Percentiles rank a stretch among this genome's conserved stretches.
phyloP scores from a whole-genome alignment of 2,113 vertebrate species.

The Labeo rohita region DNA sequence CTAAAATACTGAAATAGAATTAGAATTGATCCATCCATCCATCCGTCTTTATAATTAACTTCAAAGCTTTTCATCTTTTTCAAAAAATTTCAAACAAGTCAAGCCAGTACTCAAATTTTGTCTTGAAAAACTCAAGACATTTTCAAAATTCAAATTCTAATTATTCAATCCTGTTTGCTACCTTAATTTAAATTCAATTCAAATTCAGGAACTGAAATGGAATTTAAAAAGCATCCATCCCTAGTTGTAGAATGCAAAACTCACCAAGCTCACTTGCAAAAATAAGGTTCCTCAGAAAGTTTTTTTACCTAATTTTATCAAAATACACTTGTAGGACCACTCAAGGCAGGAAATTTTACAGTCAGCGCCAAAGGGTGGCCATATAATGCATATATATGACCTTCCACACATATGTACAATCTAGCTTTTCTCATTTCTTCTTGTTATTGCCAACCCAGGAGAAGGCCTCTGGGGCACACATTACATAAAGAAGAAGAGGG shows the following conservation, averaged over 20 bases:
- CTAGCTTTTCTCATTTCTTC: constrained; percentile 6
- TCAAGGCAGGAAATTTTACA: neutral
- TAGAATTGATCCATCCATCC: neutral
- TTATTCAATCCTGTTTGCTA: neutral
- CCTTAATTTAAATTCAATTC: neutral
- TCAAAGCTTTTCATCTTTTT: neutral
- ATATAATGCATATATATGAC: constrained; percentile 30
- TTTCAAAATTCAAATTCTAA: neutral
- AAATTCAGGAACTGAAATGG: neutral
- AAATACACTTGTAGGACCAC: neutral
- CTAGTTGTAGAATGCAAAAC: neutral
- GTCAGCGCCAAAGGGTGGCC: neutral
- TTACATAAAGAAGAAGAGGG: constrained; percentile 21
- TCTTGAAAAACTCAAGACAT: too few relatives aligned
- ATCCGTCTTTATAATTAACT: neutral
- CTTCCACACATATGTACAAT: neutral
- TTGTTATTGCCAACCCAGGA: constrained; percentile 6
- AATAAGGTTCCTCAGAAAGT: neutral
- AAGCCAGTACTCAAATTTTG: neutral
- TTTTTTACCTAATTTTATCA: neutral
- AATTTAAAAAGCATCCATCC: neutral
- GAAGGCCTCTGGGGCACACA: constrained; percentile 8
- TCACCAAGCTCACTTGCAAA: neutral
- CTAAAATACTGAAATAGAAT: neutral
- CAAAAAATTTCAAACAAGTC: neutral